phyloP scores from a whole-genome alignment of 2,888 invertebrate species.

The Cyclophora punctaria region DNA sequence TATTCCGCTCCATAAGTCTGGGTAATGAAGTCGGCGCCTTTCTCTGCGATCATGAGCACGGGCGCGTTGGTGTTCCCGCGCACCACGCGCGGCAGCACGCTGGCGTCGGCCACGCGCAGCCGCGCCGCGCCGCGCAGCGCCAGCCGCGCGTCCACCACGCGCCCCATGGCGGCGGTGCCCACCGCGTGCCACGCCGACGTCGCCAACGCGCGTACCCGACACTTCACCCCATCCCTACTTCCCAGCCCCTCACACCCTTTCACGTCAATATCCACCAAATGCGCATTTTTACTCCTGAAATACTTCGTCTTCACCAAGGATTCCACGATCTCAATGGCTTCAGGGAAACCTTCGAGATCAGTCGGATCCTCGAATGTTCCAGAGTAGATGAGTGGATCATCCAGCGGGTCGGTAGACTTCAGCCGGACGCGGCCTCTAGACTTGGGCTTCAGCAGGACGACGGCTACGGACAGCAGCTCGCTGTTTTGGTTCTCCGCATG shows the following conservation, averaged over 20 bases:
- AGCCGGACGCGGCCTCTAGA: slow-evolving; percentile 48
- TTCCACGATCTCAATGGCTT: slow-evolving; percentile 35
- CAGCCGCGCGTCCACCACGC: slow-evolving; percentile 41
- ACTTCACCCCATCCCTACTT: slow-evolving; percentile 53
- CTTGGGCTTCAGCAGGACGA: slow-evolving; percentile 50
- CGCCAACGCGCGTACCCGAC: slow-evolving; percentile 43
- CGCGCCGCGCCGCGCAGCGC: slow-evolving; percentile 35
- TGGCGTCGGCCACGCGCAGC: slow-evolving; percentile 55
- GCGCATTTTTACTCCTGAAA: slow-evolving; percentile 37
- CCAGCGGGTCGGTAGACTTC: slow-evolving; percentile 31
- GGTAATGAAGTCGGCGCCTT: slow-evolving; percentile 50
- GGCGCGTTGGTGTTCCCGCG: slow-evolving; percentile 61
- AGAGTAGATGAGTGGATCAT: slow-evolving; percentile 44
- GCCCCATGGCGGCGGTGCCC: slow-evolving; percentile 53
- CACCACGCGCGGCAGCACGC: slow-evolving; percentile 46
- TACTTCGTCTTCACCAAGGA: slow-evolving; percentile 39
- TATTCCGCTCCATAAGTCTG: slow-evolving; percentile 19
- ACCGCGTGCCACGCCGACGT: slow-evolving; percentile 60
- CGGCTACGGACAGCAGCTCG: slow-evolving; percentile 44
- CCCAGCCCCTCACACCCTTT: slow-evolving; percentile 32
- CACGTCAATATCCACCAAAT: slow-evolving; percentile 34
- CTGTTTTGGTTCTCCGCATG: slow-evolving; percentile 26
- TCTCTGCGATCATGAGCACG: slow-evolving; percentile 59
- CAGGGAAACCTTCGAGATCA: slow-evolving; percentile 41
- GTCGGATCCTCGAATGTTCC: slow-evolving; percentile 40